phyloP scores from a whole-genome alignment of 2,888 invertebrate species.

The Drosophila ezoana region DNA sequence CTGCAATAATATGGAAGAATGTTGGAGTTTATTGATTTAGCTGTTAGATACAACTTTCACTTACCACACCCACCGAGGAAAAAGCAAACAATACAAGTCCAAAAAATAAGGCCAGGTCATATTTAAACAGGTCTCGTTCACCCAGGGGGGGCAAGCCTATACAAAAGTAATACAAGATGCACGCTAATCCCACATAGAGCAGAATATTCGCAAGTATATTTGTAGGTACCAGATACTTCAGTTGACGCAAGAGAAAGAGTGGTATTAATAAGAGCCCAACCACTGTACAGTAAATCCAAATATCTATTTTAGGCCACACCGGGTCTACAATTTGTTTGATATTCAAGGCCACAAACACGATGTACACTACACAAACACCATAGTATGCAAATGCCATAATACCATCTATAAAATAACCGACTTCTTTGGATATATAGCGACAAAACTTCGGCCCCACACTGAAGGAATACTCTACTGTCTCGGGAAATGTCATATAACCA shows the following conservation, averaged over 20 bases:
- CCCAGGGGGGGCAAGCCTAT: constrained; percentile 86
- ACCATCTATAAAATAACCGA: constrained; percentile 87
- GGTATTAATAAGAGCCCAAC: constrained; percentile 88
- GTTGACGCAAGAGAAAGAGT: constrained; percentile 89
- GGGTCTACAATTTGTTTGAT: too few relatives aligned
- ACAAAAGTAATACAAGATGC: constrained; percentile 89
- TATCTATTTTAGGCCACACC: constrained; percentile 84
- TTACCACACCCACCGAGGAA: constrained; percentile 92
- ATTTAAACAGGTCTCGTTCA: constrained; percentile 71
- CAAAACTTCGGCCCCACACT: constrained; percentile 40
- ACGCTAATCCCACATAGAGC: constrained; percentile 91
- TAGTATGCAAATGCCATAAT: too few relatives aligned
- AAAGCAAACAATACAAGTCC: constrained; percentile 95
- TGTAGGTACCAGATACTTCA: constrained; percentile 93
- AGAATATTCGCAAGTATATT: constrained; percentile 95
- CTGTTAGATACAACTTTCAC: constrained; percentile 73
- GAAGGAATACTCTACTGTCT: constrained; percentile 50
- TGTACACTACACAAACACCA: too few relatives aligned
- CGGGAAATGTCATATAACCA: constrained; percentile 44
- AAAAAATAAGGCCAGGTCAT: constrained; percentile 91
- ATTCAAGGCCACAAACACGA: too few relatives aligned
- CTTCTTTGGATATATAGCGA: not conserved
- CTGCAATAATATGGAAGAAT: constrained; percentile 84
- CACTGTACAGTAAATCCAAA: constrained; percentile 84
- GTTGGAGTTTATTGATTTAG: not conserved